Evolutionary conservation across 1,140 invertebrate genomes (phyloP).

Genomic region (Chelonus insularis): DNA sequence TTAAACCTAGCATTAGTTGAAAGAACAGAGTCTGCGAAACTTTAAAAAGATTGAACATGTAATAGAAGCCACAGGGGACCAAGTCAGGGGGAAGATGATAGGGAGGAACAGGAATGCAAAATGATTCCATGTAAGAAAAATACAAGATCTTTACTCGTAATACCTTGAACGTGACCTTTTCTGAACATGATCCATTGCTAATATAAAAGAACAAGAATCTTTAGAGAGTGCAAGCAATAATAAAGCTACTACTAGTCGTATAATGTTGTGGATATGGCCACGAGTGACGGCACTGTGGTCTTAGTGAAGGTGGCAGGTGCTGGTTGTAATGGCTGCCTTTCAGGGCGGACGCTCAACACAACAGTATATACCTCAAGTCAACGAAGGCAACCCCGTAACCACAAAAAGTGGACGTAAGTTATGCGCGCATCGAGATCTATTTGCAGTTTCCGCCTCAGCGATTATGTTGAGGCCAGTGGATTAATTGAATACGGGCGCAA

Average conservation of each 20-base stretch:
- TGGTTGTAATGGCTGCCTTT: conserved; percentile 52
- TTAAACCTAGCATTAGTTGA: conserved; percentile 13
- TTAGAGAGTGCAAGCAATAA: background rate
- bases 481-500: conserved; percentile 45
- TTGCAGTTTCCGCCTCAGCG: conserved; percentile 37
- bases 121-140: background rate
- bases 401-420: conserved; percentile 36
- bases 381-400: background rate
- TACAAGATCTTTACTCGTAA: conserved; percentile 9
- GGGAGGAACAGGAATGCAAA: background rate
- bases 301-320: conserved; percentile 52
- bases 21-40: conserved; percentile 6
- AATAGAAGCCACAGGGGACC: conserved; percentile 1
- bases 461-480: conserved; percentile 35
- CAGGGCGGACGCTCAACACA: conserved; percentile 29
- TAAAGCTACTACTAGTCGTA: conserved; percentile 11
- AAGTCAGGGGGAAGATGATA: conserved; percentile 9
- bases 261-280: conserved; percentile 2
- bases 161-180: conserved; percentile 25
- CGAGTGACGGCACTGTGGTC: conserved; percentile 39
- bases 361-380: background rate
- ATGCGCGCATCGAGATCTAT: conserved; percentile 42
- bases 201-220: no score
- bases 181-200: background rate
- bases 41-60: background rate